Percentiles rank a stretch among this genome's conserved stretches.
These are phyloP conservation scores for Hypomecis punctinalis DNA, from an alignment of 2,888 invertebrate genomes.

Conservation along the genomic window DNA sequence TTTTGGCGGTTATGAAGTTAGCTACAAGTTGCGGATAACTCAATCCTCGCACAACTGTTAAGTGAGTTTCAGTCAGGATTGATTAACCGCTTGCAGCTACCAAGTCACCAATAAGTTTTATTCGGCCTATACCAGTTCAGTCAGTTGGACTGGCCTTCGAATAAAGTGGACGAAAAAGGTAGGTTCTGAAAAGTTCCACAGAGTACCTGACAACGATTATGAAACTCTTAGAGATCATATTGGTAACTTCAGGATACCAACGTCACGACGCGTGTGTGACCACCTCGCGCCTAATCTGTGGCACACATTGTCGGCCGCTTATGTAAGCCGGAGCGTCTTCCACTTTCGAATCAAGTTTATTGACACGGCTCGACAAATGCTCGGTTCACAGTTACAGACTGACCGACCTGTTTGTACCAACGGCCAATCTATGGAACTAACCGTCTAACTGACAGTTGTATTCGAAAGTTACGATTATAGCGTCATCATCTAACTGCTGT, in stretches of 20 bases:
- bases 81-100: too few species aligned
- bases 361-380: slow-evolving; percentile 84
- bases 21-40: too few species aligned
- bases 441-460: too few species aligned
- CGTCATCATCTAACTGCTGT: not conserved
- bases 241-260: slow-evolving; percentile 4
- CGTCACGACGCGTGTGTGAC: slow-evolving; percentile 30
- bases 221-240: not conserved
- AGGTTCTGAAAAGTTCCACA: too few species aligned
- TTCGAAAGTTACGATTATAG: not conserved
- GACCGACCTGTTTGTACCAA: not conserved
- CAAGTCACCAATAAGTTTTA: too few species aligned
- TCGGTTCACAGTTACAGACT: slow-evolving; percentile 71
- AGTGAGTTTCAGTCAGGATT: too few species aligned
- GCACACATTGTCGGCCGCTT: slow-evolving; percentile 80
- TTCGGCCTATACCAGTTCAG: too few species aligned
- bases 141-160: too few species aligned
- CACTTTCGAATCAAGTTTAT: slow-evolving; percentile 85
- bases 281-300: slow-evolving; percentile 49
- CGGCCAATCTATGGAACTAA: not conserved
- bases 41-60: too few species aligned
- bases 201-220: too few species aligned
- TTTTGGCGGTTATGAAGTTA: too few species aligned
- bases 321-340: slow-evolving; percentile 84
- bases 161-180: too few species aligned